Evolutionary conservation across 64 coral and sea anemone genomes (phyloP).

Genomic region (Platygyra sinensis): DNA sequence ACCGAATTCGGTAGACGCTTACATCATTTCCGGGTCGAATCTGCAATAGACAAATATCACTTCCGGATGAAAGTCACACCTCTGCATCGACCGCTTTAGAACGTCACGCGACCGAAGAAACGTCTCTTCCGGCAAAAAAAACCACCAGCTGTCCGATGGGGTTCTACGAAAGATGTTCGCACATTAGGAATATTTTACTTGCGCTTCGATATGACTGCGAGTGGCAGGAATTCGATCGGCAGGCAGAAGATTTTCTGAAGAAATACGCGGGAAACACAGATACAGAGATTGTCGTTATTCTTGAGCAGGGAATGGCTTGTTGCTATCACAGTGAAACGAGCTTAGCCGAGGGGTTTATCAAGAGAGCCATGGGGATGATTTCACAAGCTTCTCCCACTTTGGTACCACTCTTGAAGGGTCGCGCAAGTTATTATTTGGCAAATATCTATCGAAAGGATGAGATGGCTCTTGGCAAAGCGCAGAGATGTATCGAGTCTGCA

Average conservation of each 20-base stretch:
- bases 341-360: background rate
- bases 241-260: background rate
- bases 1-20: background rate
- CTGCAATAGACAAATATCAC: too few species aligned
- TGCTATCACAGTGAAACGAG: background rate
- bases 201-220: background rate
- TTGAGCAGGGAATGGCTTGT: slow-evolving; percentile 5
- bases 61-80: background rate
- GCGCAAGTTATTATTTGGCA: slow-evolving; percentile 1
- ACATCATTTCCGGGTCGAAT: background rate
- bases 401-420: background rate
- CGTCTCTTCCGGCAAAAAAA: background rate
- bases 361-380: background rate
- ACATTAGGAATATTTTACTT: background rate
- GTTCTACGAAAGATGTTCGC: background rate
- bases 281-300: background rate
- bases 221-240: background rate
- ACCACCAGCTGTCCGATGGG: background rate
- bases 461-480: background rate
- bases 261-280: background rate
- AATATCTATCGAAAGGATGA: background rate
- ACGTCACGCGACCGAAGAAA: background rate
- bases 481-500: background rate
- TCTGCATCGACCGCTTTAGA: background rate
- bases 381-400: background rate